A percentile compares a stretch with the other conserved stretches of the same genome.
Evolutionary conservation across 2,888 invertebrate genomes (phyloP).

Genomic region (Gymnosoma rotundatum): DNA sequence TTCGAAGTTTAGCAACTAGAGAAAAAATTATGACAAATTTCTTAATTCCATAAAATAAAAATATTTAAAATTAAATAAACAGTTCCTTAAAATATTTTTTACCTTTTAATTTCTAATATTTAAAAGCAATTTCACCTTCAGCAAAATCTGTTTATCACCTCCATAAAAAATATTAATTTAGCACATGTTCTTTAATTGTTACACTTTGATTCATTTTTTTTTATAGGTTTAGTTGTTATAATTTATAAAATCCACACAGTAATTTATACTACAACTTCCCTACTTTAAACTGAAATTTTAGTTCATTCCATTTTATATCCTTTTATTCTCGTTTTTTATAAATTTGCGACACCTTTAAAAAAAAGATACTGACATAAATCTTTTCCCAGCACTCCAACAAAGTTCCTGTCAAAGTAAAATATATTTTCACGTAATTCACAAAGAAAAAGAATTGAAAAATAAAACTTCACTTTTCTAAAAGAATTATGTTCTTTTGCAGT

Average conservation of each 20-base stretch:
- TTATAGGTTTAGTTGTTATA: conserved; percentile 36
- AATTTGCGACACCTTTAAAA: conserved; percentile 48
- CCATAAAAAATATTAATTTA: too few relatives aligned
- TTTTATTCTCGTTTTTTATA: conserved; percentile 28
- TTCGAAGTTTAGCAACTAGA: too few relatives aligned
- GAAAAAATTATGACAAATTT: too few relatives aligned
- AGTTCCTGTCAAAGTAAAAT: conserved; percentile 29
- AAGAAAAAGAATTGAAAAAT: conserved; percentile 9
- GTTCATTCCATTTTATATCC: background rate
- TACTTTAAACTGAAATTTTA: background rate
- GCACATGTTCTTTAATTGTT: conserved; percentile 8
- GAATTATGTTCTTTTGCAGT: conserved; percentile 52
- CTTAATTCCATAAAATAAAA: too few relatives aligned
- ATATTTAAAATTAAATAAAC: too few relatives aligned
- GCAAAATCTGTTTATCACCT: too few relatives aligned
- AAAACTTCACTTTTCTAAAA: conserved; percentile 29
- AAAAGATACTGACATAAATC: conserved; percentile 21
- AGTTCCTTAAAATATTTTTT: too few relatives aligned
- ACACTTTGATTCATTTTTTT: conserved; percentile 6
- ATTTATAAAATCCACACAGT: conserved; percentile 64
- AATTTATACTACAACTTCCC: conserved; percentile 43
- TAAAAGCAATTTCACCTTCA: too few relatives aligned
- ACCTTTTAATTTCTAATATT: too few relatives aligned
- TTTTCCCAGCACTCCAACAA: background rate
- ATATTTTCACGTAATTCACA: conserved; percentile 25